These are phyloP conservation scores for Galerucella calmariensis DNA, from an alignment of 2,888 invertebrate species.

Conservation along the genomic window DNA sequence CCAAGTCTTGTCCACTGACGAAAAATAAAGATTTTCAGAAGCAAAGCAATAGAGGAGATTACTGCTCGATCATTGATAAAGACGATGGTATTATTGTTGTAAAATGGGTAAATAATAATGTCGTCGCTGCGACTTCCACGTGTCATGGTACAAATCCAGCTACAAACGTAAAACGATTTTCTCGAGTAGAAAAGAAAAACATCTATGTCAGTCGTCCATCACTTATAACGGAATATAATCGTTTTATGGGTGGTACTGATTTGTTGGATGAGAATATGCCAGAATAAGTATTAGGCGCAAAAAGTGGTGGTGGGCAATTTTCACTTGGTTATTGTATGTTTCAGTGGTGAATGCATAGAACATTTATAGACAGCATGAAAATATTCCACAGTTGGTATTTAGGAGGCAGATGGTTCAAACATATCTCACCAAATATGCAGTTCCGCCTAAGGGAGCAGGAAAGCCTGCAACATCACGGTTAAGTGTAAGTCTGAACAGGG, in stretches of 20 bases:
- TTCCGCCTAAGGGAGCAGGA: slow-evolving; percentile 35
- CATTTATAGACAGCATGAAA: slow-evolving; percentile 12
- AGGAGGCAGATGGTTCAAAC: slow-evolving; percentile 37
- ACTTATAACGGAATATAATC: slow-evolving; percentile 28
- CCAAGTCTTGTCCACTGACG: slow-evolving; percentile 33
- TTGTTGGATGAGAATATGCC: slow-evolving; percentile 36
- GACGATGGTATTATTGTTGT: slow-evolving; percentile 42
- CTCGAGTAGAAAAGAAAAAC: slow-evolving; percentile 21
- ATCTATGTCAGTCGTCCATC: slow-evolving; percentile 25
- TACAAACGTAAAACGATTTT: slow-evolving; percentile 26
- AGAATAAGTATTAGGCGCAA: slow-evolving; percentile 30
- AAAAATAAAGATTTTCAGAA: slow-evolving; percentile 26
- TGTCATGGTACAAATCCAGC: slow-evolving; percentile 25
- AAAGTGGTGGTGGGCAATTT: neutral
- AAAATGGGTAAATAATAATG: slow-evolving; percentile 47
- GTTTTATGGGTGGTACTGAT: slow-evolving; percentile 39
- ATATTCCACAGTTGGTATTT: slow-evolving; percentile 26
- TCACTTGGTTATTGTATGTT: slow-evolving; percentile 19
- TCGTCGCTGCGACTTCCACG: slow-evolving; percentile 41
- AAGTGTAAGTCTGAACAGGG: slow-evolving; percentile 27
- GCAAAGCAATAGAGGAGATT: slow-evolving; percentile 21
- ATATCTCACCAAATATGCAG: slow-evolving; percentile 45
- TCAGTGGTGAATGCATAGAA: slow-evolving; percentile 14
- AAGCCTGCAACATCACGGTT: slow-evolving; percentile 30
- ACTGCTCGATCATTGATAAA: slow-evolving; percentile 30